Conservation (phyloP, 2,113 vertebrate genomes). For the Panthera leo region DNA sequence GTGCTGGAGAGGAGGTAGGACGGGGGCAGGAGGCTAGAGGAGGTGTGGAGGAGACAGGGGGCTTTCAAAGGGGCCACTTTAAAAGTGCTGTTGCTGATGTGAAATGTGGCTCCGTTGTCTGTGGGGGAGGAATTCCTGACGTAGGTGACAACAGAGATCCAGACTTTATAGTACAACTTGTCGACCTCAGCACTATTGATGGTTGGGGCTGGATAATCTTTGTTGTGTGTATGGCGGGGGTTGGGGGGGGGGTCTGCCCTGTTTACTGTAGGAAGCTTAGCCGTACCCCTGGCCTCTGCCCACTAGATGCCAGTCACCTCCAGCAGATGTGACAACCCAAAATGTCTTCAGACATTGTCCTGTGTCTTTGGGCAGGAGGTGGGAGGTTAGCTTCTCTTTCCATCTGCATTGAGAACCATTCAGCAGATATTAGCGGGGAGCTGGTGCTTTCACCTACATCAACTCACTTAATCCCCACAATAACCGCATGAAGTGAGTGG, state of each 20-base stretch:
- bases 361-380: not conserved
- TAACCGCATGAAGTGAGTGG: not conserved
- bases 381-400: not conserved
- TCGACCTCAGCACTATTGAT: not conserved
- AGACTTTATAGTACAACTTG: not conserved
- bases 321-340: not conserved
- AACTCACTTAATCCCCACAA: not conserved
- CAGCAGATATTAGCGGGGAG: too few relatives aligned
- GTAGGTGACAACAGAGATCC: not conserved
- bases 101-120: not conserved
- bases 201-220: too few relatives aligned
- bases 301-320: not conserved
- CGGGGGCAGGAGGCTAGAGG: fast-evolving
- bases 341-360: not conserved
- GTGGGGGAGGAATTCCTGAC: too few relatives aligned
- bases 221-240: not conserved
- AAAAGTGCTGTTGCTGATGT: not conserved
- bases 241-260: not conserved
- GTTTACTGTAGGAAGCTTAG: not conserved
- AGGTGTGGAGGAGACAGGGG: not conserved
- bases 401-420: not conserved
- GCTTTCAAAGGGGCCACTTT: not conserved
- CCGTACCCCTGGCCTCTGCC: not conserved
- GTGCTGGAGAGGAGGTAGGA: not conserved
- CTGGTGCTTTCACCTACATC: not conserved